phyloP scores from a whole-genome alignment of 2,888 invertebrate species.

The Lasioglossum malachurum region DNA sequence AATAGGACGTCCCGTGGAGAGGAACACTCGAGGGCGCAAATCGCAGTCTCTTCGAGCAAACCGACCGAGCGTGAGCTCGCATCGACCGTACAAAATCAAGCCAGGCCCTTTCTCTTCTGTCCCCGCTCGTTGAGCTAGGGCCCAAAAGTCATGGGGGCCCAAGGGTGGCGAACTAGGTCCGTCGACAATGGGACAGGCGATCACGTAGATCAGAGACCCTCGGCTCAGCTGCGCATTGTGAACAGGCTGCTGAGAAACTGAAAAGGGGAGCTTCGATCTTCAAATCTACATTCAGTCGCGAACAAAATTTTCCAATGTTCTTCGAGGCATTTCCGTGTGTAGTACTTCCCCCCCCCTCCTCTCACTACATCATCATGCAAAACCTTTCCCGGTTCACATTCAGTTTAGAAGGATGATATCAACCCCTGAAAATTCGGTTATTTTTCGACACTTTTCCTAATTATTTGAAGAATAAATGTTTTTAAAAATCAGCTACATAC shows the following conservation, averaged over 20 bases:
- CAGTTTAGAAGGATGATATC: no score
- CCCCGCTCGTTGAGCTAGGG: constrained; percentile 13
- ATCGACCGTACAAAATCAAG: constrained; percentile 55
- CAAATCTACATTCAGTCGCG: no score
- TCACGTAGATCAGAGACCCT: constrained; percentile 23
- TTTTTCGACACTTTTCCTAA: no score
- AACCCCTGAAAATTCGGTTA: no score
- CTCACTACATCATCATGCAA: no score
- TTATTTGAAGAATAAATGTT: no score
- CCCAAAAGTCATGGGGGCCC: constrained; percentile 13
- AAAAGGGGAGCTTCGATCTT: no score
- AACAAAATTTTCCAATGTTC: no score
- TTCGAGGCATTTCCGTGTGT: no score
- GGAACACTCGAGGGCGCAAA: constrained; percentile 65
- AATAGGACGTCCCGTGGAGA: constrained; percentile 72
- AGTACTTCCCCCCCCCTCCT: no score
- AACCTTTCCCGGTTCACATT: no score
- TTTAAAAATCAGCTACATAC: no score
- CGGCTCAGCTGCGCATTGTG: constrained; percentile 81
- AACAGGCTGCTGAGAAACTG: constrained; percentile 74
- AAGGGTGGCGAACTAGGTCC: not conserved
- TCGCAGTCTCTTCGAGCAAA: constrained; percentile 54
- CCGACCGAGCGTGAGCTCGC: constrained; percentile 63
- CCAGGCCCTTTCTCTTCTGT: not conserved
- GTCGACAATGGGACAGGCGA: constrained; percentile 49